Evolutionary conservation across 2,888 invertebrate species (phyloP), one percentile per base, ranked within the genome.

Genomic region (Calephelis perditalis): DNA sequence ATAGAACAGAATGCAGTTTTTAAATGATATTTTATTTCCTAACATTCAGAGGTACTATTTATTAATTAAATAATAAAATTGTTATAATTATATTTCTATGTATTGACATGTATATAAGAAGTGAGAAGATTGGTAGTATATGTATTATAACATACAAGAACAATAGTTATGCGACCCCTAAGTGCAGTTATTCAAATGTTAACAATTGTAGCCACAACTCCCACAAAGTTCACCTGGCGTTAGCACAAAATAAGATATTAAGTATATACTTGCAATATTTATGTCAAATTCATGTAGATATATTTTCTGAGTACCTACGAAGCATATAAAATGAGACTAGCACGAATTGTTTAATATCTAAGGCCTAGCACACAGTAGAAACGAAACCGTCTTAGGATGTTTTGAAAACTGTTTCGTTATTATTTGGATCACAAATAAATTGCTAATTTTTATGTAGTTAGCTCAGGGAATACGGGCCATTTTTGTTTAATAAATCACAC

Each of bases 11-110:
- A 81, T 78, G 78, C 86, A 84, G 82, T 86, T 87, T 26, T 79
- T 77, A 79, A 82, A 78, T 78, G 75, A 75, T 87, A 87, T 91
- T 91, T 91, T 88, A 84, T 91, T 91, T 91, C 87, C 87, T 91
- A 92, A 91, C 91, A 90, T 91, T 87, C 86, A 91, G 90, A 91
- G 89, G 85, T 82, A 91, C 89, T 92, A 92, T 91, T 91, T 92
- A 92, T 92, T 91, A 90, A 92, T 91, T 71, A 77, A 79, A 78
- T 92, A 88, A 87, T 81, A 73, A 90, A 91, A 83, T 87, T 90
- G 84, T 92, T 90, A 92, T 91, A 91, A 84, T 88, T 92, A 92
- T 92, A 92, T 92, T 92, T 92, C 85, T 92, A 90, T 91, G 86
- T 92, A 91, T 88, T 87, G 79, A 86, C 75, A 76, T 86, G 82